Conservation (phyloP, 2,113 vertebrate species). For the Dipodomys merriami region DNA sequence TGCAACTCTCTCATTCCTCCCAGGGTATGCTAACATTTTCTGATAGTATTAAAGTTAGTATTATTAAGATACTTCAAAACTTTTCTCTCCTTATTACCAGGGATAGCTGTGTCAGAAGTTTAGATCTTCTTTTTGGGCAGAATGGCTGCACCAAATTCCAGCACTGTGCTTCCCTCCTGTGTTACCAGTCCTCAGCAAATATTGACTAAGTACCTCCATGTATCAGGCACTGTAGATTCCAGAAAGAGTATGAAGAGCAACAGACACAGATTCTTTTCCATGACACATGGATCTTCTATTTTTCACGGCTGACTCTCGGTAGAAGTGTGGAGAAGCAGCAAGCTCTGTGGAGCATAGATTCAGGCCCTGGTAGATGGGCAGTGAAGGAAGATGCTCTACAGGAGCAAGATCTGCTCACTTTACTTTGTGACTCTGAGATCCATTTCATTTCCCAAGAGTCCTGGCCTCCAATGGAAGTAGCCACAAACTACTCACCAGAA, state of each 20-base stretch:
- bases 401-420: background rate
- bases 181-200: background rate
- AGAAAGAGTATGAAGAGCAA: background rate
- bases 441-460: background rate
- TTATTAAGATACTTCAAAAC: background rate
- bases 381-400: background rate
- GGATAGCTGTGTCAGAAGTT: background rate
- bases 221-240: background rate
- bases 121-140: background rate
- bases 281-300: background rate
- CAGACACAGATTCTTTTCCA: background rate
- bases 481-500: no score
- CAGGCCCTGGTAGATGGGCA: background rate
- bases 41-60: slow-evolving; percentile 20
- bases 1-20: background rate
- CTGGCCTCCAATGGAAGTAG: background rate
- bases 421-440: background rate
- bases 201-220: background rate
- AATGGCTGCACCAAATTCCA: background rate
- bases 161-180: background rate
- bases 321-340: background rate
- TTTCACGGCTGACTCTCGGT: background rate
- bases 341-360: background rate
- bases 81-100: background rate
- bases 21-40: slow-evolving; percentile 21